A percentile compares a stretch with the other conserved stretches of the same genome.
These are phyloP conservation scores for Vanessa cardui DNA, from an alignment of 2,888 invertebrate species.

Conservation along the genomic window DNA sequence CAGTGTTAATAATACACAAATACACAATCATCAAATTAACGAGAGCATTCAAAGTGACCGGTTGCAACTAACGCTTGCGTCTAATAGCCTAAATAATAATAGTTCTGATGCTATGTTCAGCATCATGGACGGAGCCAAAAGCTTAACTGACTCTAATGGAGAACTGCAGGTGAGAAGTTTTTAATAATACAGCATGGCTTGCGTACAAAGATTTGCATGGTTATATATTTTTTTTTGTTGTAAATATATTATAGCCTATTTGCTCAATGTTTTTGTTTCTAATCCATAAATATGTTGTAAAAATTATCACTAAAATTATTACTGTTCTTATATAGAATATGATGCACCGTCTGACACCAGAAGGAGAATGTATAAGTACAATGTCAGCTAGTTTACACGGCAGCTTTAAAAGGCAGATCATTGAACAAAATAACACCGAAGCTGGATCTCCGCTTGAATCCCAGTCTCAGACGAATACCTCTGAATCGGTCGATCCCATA, in stretches of 20 bases:
- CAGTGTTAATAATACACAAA: slow-evolving; percentile 85
- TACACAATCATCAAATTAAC: slow-evolving; percentile 80
- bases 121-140: slow-evolving; percentile 63
- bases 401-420: slow-evolving; percentile 84
- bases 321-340: slow-evolving; percentile 83
- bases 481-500: slow-evolving; percentile 69
- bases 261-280: slow-evolving; percentile 46
- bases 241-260: slow-evolving; percentile 35
- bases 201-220: slow-evolving; percentile 45
- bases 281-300: slow-evolving; percentile 33
- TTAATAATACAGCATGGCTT: slow-evolving; percentile 50
- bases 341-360: slow-evolving; percentile 87
- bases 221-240: slow-evolving; percentile 31
- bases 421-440: slow-evolving; percentile 70
- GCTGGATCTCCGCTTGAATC: slow-evolving; percentile 71
- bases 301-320: slow-evolving; percentile 51
- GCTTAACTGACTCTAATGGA: slow-evolving; percentile 64
- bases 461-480: slow-evolving; percentile 71
- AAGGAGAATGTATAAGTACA: slow-evolving; percentile 84
- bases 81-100: slow-evolving; percentile 77
- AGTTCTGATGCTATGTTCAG: slow-evolving; percentile 66
- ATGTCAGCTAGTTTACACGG: slow-evolving; percentile 86
- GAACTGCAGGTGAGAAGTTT: slow-evolving; percentile 70
- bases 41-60: slow-evolving; percentile 75
- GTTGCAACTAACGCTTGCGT: slow-evolving; percentile 80